Evolutionary conservation across 2,113 vertebrate genomes (phyloP), one percentile per base, ranked within the genome.

Genomic region (Oreochromis tanganicae): DNA sequence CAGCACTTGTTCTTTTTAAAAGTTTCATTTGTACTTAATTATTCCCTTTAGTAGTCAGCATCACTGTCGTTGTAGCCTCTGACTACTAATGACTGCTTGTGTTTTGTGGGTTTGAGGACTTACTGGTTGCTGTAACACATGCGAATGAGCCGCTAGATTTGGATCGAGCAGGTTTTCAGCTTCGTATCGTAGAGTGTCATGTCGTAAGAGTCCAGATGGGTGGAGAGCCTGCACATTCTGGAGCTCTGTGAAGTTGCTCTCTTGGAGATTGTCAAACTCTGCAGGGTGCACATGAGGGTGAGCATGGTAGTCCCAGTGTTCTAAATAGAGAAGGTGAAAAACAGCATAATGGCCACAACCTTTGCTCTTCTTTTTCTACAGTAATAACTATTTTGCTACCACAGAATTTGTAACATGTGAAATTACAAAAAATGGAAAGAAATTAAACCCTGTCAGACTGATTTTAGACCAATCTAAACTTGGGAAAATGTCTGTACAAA

Each of bases 191-290:
- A 96, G 97, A 97, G 56, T 1, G 3, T 94, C 93, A 2, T 93
- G 93, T 34, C 95, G 89, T 59, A 96, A 88, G 32, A 99, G 96
- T 90, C 96, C 96, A 48, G 98, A 94, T 29, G 97, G 91, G 94
- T 98, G 98, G 0, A 98, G 97, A 16, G 98, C 95, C 92, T 97
- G 98, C 14, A 99, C 98, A 0, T 97, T 99, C 96, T 99, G 99
- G 85, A 99, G 96, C 86, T 99, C 99, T 7, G 99, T 99, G 95
- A 99, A 99, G 90, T 99, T 98, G 75, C 95, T 97, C 90, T 99
- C 98, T 3, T 97, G 94, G 55, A 99, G 97, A 91, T 93, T 97
- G 93, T 99, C 98, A 81, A 98, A 98, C 56, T 99, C 99, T 4
- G 89, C 96, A 79, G 97, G 95, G 93, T 98, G 95, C 16, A 97